phyloP scores from a whole-genome alignment of 2,797 vertebrate species.

The Sebastes taczanowskii region DNA sequence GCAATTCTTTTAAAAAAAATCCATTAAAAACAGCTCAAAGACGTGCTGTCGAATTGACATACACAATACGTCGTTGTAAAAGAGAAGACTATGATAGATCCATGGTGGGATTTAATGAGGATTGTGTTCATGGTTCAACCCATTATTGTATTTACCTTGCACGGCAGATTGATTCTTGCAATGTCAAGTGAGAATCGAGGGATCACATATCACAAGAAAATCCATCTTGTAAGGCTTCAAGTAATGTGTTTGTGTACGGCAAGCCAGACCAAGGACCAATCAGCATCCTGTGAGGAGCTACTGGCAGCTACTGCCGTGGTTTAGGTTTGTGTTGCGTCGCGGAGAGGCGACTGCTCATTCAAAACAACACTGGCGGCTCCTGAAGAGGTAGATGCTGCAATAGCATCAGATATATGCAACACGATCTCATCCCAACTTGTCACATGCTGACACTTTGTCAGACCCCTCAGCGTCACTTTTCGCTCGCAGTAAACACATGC shows the following conservation, averaged over 20 bases:
- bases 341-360: too few species aligned
- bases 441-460: too few species aligned
- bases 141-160: neutral
- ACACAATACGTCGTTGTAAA: neutral
- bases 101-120: neutral
- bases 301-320: neutral
- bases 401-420: too few species aligned
- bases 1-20: neutral
- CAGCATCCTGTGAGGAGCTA: neutral
- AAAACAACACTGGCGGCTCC: too few species aligned
- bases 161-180: neutral
- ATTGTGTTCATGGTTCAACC: neutral
- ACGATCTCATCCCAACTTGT: too few species aligned
- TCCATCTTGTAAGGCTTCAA: neutral
- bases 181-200: neutral
- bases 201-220: neutral
- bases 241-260: too few species aligned
- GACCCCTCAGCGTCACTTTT: too few species aligned
- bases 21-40: conserved; percentile 6
- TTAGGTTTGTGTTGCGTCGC: too few species aligned
- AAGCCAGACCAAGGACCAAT: neutral
- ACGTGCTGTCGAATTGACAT: neutral
- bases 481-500: too few species aligned
- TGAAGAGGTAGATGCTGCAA: too few species aligned
- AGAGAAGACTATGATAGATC: neutral